Conservation (phyloP, 2,113 vertebrate genomes). For the Melospiza melodia region DNA sequence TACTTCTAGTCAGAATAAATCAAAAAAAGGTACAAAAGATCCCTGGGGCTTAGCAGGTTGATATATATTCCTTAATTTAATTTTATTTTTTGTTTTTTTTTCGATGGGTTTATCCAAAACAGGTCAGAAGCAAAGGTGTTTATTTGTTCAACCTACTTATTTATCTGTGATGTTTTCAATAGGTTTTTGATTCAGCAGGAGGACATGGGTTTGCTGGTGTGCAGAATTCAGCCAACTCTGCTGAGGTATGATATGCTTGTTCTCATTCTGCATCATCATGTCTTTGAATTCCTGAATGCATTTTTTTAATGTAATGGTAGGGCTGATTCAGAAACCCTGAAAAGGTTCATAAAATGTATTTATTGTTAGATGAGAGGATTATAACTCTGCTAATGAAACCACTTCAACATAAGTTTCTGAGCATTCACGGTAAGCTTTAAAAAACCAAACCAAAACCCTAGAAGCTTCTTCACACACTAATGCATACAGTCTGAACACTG, state of each 20-base stretch:
- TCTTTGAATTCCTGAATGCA: neutral
- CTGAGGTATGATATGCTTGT: conserved; percentile 63
- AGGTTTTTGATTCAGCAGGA: conserved; percentile 86
- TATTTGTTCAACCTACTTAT: neutral
- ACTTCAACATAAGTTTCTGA: neutral
- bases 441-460: neutral
- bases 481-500: neutral
- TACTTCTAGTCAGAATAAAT: neutral
- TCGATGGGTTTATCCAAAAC: neutral
- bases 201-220: conserved; percentile 70
- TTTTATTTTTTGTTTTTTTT: neutral
- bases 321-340: neutral
- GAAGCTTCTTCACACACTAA: neutral
- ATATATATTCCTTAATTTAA: neutral
- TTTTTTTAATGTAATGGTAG: neutral
- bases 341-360: neutral
- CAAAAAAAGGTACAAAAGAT: neutral
- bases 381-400: neutral
- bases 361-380: neutral
- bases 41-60: neutral
- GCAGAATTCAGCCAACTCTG: conserved; percentile 70
- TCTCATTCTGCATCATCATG: neutral
- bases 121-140: neutral
- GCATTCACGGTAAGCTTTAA: neutral
- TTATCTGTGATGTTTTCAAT: conserved; percentile 16